A percentile compares a stretch with the other conserved stretches of the same genome.
phyloP scores from a whole-genome alignment of 2,888 invertebrate species.

The Eupithecia dodoneata region DNA sequence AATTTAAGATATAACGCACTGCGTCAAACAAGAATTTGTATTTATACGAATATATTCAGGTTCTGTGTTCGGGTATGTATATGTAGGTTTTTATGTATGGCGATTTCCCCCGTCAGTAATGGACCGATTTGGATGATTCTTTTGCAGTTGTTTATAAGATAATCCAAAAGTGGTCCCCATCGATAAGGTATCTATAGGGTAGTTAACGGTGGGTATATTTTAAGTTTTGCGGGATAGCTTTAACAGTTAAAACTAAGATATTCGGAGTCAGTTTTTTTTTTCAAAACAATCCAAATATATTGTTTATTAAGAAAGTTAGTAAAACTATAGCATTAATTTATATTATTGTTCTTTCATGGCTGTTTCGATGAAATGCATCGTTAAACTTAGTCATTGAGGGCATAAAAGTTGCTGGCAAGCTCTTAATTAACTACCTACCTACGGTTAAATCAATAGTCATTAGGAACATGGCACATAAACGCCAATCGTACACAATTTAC shows the following conservation, averaged over 20 bases:
- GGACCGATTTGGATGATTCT: too few species aligned
- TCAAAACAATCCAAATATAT: not conserved
- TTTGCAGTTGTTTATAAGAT: too few species aligned
- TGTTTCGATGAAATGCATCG: conserved; percentile 5
- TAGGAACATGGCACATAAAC: conserved; percentile 32
- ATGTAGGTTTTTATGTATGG: too few species aligned
- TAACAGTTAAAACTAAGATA: too few species aligned
- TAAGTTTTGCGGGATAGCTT: too few species aligned
- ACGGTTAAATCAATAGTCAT: conserved; percentile 6
- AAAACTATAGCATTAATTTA: not conserved
- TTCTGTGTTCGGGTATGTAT: too few species aligned
- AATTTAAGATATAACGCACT: conserved; percentile 30
- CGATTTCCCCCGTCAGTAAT: too few species aligned
- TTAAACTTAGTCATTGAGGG: conserved; percentile 7
- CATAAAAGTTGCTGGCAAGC: conserved; percentile 5
- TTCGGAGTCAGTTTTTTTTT: too few species aligned
- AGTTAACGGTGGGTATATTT: too few species aligned
- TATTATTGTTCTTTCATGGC: not conserved
- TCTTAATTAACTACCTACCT: conserved; percentile 8
- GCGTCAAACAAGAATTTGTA: conserved; percentile 28
- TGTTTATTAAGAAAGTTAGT: not conserved
- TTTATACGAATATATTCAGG: not conserved
- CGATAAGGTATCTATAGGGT: too few species aligned
- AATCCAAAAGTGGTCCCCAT: too few species aligned
- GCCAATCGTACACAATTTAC: conserved; percentile 45